Evolutionary conservation across 2,113 vertebrate genomes (phyloP).

Genomic region (Agapornis roseicollis): DNA sequence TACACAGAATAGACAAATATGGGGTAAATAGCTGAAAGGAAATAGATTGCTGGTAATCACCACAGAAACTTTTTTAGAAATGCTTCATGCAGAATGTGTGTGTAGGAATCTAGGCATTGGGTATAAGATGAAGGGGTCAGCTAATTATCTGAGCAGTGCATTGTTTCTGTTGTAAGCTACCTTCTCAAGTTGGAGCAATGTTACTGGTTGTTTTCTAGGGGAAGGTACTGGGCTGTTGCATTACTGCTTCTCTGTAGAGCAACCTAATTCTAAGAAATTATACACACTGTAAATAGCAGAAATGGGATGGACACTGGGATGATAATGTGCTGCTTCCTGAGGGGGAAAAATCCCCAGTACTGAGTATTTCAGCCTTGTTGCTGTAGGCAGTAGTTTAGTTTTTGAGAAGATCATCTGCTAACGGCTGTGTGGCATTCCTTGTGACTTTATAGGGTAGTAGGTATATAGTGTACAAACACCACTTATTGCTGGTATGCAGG

Average conservation of each 20-base stretch:
- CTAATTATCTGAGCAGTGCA: background rate
- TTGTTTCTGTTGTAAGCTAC: background rate
- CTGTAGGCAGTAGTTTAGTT: background rate
- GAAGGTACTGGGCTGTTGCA: background rate
- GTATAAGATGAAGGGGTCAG: background rate
- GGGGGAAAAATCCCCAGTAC: rapidly evolving
- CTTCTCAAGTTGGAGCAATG: background rate
- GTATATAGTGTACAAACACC: background rate
- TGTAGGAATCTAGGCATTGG: background rate
- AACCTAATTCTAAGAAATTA: background rate
- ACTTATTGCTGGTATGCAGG: background rate
- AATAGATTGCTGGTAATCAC: background rate
- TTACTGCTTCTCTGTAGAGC: background rate
- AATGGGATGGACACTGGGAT: background rate
- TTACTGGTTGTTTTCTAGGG: background rate
- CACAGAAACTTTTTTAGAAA: background rate
- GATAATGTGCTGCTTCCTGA: background rate
- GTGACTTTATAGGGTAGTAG: background rate
- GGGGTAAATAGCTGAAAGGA: background rate
- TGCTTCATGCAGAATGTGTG: background rate
- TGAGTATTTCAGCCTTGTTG: background rate
- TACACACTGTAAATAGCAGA: background rate
- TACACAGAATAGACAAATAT: background rate
- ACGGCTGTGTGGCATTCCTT: background rate
- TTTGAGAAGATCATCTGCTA: background rate